Conservation (phyloP, 2,888 invertebrate species). For the Trachelus stipa region DNA sequence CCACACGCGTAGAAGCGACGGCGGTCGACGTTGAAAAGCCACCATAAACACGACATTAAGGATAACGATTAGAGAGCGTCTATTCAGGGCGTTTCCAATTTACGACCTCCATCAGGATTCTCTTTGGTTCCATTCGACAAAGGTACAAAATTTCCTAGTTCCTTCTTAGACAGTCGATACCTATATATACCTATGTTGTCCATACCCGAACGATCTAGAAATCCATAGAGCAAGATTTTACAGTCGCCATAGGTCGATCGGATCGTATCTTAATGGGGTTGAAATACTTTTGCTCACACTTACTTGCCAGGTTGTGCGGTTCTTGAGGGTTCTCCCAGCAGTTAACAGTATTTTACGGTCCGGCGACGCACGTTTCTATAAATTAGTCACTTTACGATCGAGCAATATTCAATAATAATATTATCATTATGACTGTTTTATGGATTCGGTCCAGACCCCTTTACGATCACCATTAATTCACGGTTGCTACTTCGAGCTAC, state of each 20-base stretch:
- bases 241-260: neutral
- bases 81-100: neutral
- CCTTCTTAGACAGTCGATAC: neutral
- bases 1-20: neutral
- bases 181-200: neutral
- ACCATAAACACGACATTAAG: neutral
- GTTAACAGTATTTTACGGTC: conserved; percentile 35
- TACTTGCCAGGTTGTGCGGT: neutral
- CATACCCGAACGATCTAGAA: neutral
- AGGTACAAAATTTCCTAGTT: neutral
- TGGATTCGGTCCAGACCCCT: conserved; percentile 37
- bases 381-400: conserved; percentile 47
- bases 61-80: neutral
- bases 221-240: neutral
- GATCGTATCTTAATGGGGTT: conserved; percentile 32
- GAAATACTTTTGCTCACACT: conserved; percentile 6
- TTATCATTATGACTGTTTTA: conserved; percentile 49
- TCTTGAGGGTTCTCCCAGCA: conserved; percentile 8
- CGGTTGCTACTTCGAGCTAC: conserved; percentile 26
- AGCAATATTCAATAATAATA: conserved; percentile 48
- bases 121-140: neutral
- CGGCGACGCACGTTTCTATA: conserved; percentile 40
- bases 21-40: neutral
- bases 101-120: neutral
- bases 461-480: conserved; percentile 44